phyloP scores from a whole-genome alignment of 2,888 invertebrate species.

The Campoplex nolae region DNA sequence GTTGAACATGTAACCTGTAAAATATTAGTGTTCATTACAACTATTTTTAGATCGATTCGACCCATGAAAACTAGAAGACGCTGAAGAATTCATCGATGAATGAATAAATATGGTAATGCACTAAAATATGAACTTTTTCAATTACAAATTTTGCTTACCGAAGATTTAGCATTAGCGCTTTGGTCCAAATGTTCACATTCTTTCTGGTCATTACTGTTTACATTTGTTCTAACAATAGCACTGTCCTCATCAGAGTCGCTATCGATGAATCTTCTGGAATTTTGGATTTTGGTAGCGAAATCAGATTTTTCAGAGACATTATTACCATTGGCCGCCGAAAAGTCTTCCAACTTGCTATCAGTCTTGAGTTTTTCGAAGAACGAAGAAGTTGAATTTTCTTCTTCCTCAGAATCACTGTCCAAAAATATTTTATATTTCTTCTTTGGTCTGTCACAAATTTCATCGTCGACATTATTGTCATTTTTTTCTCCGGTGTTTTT shows the following conservation, averaged over 20 bases:
- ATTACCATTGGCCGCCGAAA: not conserved
- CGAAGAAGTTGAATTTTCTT: slow-evolving; percentile 36
- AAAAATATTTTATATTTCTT: slow-evolving; percentile 61
- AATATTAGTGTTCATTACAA: too few species aligned
- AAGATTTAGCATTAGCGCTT: not conserved
- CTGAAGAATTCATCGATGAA: too few species aligned
- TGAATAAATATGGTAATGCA: not conserved
- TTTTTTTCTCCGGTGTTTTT: slow-evolving; percentile 6
- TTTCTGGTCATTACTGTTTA: not conserved
- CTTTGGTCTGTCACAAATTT: slow-evolving; percentile 23
- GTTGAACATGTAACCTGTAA: too few species aligned
- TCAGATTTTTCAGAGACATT: slow-evolving; percentile 18
- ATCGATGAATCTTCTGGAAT: slow-evolving; percentile 38
- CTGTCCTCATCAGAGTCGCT: slow-evolving; percentile 63
- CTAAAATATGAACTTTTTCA: not conserved
- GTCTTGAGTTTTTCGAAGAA: slow-evolving; percentile 41
- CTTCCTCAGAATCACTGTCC: slow-evolving; percentile 76
- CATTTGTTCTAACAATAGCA: slow-evolving; percentile 19
- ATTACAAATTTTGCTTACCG: slow-evolving; percentile 8
- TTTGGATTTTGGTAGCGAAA: slow-evolving; percentile 29
- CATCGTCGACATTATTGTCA: slow-evolving; percentile 31
- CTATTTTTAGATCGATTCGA: too few species aligned
- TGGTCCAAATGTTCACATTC: not conserved
- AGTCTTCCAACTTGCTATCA: not conserved
- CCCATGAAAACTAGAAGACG: too few species aligned